A percentile compares a stretch with the other conserved stretches of the same genome.
phyloP scores from a whole-genome alignment of 2,888 invertebrate species.

The Blomia tropicalis region DNA sequence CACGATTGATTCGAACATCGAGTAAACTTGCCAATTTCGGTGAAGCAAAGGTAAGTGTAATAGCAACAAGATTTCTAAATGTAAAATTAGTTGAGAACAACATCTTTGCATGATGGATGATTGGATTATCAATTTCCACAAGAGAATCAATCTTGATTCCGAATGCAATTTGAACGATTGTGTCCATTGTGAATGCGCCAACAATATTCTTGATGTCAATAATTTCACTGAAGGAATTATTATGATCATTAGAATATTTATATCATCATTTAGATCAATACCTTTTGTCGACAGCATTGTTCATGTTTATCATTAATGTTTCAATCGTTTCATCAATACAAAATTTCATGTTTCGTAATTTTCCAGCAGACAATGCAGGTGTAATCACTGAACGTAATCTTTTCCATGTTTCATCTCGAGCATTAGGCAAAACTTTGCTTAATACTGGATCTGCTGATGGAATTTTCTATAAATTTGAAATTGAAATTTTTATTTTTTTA shows the following conservation, averaged over 20 bases:
- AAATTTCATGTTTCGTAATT: background rate
- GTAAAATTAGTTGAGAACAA: background rate
- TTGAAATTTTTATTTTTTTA: no score
- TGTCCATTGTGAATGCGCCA: constrained; percentile 6
- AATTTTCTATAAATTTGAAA: no score
- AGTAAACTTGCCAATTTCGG: constrained; percentile 1
- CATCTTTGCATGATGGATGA: background rate
- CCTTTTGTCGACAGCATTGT: no score
- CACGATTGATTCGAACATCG: background rate
- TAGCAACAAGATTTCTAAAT: background rate
- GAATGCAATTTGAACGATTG: background rate
- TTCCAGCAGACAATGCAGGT: constrained; percentile 6
- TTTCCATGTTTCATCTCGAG: background rate
- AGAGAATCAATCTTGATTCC: constrained; percentile 1
- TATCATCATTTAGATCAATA: no score
- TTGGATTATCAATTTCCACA: background rate
- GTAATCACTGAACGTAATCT: background rate
- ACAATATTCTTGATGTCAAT: no score
- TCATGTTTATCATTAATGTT: no score
- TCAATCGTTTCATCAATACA: constrained; percentile 4
- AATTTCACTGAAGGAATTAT: no score
- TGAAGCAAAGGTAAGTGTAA: background rate
- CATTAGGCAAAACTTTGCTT: background rate
- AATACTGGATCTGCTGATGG: constrained; percentile 4
- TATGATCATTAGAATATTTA: no score